phyloP scores from a whole-genome alignment of 23 tunicate species.

The Diplosoma virens region DNA sequence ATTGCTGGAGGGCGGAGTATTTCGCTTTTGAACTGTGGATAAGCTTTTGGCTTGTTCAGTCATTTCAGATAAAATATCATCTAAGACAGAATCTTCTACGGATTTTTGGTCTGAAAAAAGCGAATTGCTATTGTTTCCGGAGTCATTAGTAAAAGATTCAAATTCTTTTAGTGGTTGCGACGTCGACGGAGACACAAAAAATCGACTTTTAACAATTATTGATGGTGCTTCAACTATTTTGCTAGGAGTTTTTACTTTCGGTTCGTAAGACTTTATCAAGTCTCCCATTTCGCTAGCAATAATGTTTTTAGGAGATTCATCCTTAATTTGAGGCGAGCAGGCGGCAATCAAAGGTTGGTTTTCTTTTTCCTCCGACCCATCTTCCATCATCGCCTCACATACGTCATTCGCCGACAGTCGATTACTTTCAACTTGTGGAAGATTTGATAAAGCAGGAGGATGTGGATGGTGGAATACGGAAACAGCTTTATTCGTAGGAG shows the following conservation, averaged over 20 bases:
- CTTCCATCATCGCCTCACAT: too few relatives aligned
- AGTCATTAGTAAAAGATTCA: background rate
- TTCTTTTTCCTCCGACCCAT: too few relatives aligned
- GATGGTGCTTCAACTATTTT: background rate
- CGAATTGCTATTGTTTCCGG: background rate
- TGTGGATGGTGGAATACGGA: too few relatives aligned
- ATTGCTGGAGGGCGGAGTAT: background rate
- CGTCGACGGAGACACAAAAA: background rate
- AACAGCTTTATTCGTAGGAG: too few relatives aligned
- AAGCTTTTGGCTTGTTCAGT: background rate
- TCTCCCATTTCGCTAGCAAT: too few relatives aligned
- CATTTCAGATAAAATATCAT: conserved; percentile 4
- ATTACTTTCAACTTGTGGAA: too few relatives aligned
- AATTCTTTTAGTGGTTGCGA: background rate
- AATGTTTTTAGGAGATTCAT: too few relatives aligned
- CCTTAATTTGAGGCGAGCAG: too few relatives aligned
- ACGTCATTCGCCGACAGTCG: too few relatives aligned
- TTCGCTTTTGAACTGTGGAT: background rate
- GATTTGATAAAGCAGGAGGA: too few relatives aligned
- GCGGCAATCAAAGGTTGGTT: too few relatives aligned
- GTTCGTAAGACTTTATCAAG: too few relatives aligned
- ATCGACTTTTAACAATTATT: conserved; percentile 8
- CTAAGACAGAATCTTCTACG: background rate
- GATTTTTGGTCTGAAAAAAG: conserved; percentile 12
- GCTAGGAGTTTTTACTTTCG: background rate